Percentiles rank a stretch among this genome's conserved stretches.
These are phyloP conservation scores for Oncorhynchus mykiss DNA, from an alignment of 2,113 vertebrate genomes.

Conservation along the genomic window DNA sequence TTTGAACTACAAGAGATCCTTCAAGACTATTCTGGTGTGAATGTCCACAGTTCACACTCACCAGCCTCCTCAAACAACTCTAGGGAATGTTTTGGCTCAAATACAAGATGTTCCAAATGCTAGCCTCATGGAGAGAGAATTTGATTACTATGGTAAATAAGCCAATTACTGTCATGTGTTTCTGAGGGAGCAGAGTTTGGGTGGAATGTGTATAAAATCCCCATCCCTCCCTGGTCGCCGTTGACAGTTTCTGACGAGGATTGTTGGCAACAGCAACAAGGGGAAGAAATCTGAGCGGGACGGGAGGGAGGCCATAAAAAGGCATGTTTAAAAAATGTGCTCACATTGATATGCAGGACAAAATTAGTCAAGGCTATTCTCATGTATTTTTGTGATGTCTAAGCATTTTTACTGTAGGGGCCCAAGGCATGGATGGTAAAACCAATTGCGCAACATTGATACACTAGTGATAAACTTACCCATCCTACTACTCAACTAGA, in stretches of 20 bases:
- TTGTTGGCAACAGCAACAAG: constrained; percentile 25
- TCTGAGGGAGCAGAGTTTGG: constrained; percentile 19
- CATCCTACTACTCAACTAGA: too few species aligned
- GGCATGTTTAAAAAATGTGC: constrained; percentile 10
- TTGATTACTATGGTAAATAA: constrained; percentile 46
- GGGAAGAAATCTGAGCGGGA: background rate
- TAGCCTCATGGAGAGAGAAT: constrained; percentile 32
- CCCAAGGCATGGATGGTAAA: background rate
- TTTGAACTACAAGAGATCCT: constrained; percentile 2
- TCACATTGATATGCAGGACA: background rate
- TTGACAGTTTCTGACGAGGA: constrained; percentile 41
- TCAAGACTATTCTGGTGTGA: constrained; percentile 10
- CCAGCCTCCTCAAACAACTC: constrained; percentile 22
- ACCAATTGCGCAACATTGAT: background rate
- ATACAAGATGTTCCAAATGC: constrained; percentile 35
- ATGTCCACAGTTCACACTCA: constrained; percentile 20
- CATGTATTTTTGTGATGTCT: constrained; percentile 1
- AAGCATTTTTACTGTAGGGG: background rate
- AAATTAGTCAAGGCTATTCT: constrained; percentile 30
- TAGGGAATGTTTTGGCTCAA: constrained; percentile 5
- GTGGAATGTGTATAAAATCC: constrained; percentile 37
- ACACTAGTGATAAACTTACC: too few species aligned
- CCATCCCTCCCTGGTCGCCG: constrained; percentile 29
- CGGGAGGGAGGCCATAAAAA: constrained; percentile 19
- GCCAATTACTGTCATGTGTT: constrained; percentile 37